Conservation (phyloP, 2,113 vertebrate species). For the Mormyrus iriodes region DNA sequence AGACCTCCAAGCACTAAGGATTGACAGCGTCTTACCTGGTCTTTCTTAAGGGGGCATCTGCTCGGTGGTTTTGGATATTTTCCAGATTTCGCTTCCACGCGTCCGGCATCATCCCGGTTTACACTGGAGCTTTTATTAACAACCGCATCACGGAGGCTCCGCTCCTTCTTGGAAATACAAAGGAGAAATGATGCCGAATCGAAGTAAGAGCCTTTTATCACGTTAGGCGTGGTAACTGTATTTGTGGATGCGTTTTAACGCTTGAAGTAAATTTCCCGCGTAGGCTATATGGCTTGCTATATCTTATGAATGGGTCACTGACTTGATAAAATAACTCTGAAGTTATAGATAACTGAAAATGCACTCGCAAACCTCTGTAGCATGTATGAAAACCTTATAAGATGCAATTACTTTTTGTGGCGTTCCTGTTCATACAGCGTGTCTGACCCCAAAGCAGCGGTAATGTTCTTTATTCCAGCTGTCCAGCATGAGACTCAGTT, state of each 20-base stretch:
- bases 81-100: background rate
- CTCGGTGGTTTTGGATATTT: background rate
- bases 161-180: background rate
- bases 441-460: background rate
- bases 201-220: slow-evolving; percentile 46
- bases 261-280: background rate
- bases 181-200: background rate
- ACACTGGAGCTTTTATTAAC: slow-evolving; percentile 24
- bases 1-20: slow-evolving; percentile 21
- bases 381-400: background rate
- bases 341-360: background rate
- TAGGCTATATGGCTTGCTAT: background rate
- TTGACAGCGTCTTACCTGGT: slow-evolving; percentile 26
- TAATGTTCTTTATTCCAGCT: background rate
- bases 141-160: slow-evolving; percentile 27
- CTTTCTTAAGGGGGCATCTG: background rate
- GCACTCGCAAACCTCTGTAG: background rate
- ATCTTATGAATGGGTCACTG: background rate
- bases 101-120: slow-evolving; percentile 25
- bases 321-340: background rate
- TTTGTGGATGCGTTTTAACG: background rate
- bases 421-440: background rate
- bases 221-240: background rate
- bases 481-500: background rate
- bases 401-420: background rate